A percentile compares a stretch with the other conserved stretches of the same genome.
phyloP scores from a whole-genome alignment of 2,797 vertebrate genomes.

The Darevskia mixta region DNA sequence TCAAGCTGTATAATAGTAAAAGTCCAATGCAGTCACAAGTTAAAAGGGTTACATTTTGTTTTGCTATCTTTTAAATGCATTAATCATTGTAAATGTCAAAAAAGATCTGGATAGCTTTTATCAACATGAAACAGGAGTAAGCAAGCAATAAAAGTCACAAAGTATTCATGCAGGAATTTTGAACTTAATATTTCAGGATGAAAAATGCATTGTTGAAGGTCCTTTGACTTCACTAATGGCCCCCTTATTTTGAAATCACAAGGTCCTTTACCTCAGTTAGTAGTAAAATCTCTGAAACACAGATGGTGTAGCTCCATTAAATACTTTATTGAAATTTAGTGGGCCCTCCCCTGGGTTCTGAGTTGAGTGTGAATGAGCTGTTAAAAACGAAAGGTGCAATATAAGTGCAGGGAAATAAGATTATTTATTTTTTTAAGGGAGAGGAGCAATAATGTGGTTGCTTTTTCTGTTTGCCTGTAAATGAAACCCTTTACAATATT shows the following conservation, averaged over 20 bases:
- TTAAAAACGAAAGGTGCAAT: conserved; percentile 56
- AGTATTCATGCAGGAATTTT: conserved; percentile 22
- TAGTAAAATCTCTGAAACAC: conserved; percentile 44
- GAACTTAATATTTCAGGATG: conserved; percentile 26
- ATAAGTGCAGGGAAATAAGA: conserved; percentile 45
- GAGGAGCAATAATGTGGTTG: not conserved
- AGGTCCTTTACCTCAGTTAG: conserved; percentile 44
- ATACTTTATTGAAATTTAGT: conserved; percentile 56
- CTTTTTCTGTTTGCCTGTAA: conserved; percentile 19
- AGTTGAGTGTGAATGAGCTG: conserved; percentile 46
- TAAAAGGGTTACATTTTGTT: not conserved
- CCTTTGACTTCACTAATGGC: conserved; percentile 36
- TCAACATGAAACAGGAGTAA: conserved; percentile 1
- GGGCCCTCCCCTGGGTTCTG: conserved; percentile 44
- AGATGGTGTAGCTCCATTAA: conserved; percentile 52
- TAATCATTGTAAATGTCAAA: conserved; percentile 20
- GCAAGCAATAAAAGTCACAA: conserved; percentile 6
- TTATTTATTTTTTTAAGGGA: conserved; percentile 15
- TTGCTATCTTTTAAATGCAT: not conserved
- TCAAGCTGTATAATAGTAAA: not conserved
- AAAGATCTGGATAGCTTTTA: conserved; percentile 24
- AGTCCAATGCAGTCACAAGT: conserved; percentile 20
- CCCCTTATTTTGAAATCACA: conserved; percentile 54
- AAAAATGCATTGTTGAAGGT: conserved; percentile 22
- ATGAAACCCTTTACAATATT: not conserved